Evolutionary conservation across 2,113 vertebrate species (phyloP), one percentile per base, ranked within the genome.

Genomic region (Chlorocebus sabaeus): DNA sequence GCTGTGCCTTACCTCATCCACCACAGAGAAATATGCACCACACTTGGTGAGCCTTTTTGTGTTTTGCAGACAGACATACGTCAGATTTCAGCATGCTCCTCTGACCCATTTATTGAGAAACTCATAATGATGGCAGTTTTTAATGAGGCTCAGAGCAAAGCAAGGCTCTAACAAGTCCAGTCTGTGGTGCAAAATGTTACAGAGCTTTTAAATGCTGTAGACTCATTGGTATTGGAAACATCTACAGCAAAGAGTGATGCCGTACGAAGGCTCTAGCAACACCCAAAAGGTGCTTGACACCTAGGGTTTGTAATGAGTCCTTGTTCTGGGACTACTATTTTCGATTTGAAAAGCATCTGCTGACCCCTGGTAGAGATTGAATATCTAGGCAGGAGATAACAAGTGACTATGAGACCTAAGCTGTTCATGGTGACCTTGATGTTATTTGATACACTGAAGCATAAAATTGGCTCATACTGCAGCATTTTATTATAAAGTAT

Each of bases 71-170:
- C 59, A 50, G 30, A 52, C 55, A 23, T 5, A 18, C 5, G 18
- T 93, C 18, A 40, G 43, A 61, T n/a, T 17, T 84, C 55, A 32
- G 38, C 64, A 18, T 22, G 73, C 5, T 82, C 73, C 45, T 83
- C 8, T 93, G 83, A 93, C 55, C 40, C 43, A 38, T 30, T 90
- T 96, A 93, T 93, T 75, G 85, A 95, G 67, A 59, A 67, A 76
- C 93, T 95, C 18, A n/a, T 67, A 79, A 84, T 55, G 55, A 55
- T 48, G 18, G 80, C n/a, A 79, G 32, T 27, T 96, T 93, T 52
- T 64, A 87, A 50, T 76, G 43, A 80, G 5, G 3, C 48, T 93
- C 68, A 92, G 84, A 92, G 68, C 68, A 89, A 92, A 84, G 64
- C 48, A 23, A 82, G 67, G 32, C 78, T 95, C 5, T 73, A 70